Evolutionary conservation across 1,140 invertebrate species (phyloP).

Genomic region (Drosophila albomicans): DNA sequence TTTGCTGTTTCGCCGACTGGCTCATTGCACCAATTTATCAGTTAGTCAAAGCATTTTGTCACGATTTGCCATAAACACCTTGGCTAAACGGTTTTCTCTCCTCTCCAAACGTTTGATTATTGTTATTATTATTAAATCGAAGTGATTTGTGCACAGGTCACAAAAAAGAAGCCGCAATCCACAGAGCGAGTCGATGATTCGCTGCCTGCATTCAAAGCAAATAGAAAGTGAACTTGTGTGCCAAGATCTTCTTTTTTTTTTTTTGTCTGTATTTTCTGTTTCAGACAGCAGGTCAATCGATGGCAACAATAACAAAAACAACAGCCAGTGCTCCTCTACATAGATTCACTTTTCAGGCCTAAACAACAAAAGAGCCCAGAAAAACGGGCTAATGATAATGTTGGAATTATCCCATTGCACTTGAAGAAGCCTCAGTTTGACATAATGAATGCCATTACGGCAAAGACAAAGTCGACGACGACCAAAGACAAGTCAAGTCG

Average conservation of each 20-base stretch:
- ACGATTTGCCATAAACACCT: conserved; percentile 79
- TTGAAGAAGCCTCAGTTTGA: conserved; percentile 22
- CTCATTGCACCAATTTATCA: conserved; percentile 54
- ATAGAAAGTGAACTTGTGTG: conserved; percentile 69
- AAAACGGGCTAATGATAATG: conserved; percentile 56
- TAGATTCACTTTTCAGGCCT: conserved; percentile 41
- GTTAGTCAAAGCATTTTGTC: conserved; percentile 69
- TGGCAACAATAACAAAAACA: neutral
- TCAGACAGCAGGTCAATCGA: conserved; percentile 47
- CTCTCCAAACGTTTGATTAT: conserved; percentile 51
- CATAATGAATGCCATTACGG: conserved; percentile 47
- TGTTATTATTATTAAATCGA: conserved; percentile 80
- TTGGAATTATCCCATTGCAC: conserved; percentile 49
- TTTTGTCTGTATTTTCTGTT: neutral
- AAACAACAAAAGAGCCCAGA: neutral
- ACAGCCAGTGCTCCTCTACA: neutral
- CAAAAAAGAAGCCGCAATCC: conserved; percentile 70
- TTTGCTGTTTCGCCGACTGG: conserved; percentile 48
- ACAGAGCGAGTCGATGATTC: neutral
- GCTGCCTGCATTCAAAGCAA: conserved; percentile 37
- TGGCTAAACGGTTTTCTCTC: conserved; percentile 45
- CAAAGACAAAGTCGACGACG: too few relatives aligned
- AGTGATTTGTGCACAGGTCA: conserved; percentile 63
- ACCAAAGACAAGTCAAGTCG: neutral
- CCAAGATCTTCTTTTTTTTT: conserved; percentile 42